Evolutionary conservation across 2,888 invertebrate species (phyloP), one percentile per base, ranked within the genome.

Genomic region (Nomada hirtipes): DNA sequence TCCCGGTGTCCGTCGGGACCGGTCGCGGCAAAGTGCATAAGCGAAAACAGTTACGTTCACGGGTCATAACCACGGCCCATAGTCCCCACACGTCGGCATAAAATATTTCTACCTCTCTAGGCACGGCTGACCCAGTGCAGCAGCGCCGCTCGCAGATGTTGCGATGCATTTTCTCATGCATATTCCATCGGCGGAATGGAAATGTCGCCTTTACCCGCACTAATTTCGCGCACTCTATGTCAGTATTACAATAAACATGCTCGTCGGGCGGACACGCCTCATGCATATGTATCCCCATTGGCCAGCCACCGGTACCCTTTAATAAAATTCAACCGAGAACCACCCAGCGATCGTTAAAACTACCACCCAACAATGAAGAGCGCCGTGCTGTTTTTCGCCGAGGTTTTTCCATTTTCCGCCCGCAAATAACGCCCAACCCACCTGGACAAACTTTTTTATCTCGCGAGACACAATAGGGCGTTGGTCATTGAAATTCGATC

Each of bases 171-270:
- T 73, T 82, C 88, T 88, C 88, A 85, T 86, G 88, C 85, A 86
- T 86, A 86, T 86, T 86, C 85, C 76, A 82, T 70, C 60, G 86
- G 13, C 57, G 50, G 50, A 73, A 86, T 86, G 79, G 88, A 87
- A 86, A 87, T 75, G 88, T 87, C 86, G 88, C 75, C 88, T 85
- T 86, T 87, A 86, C 82, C 75, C 79, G 88, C 60, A 68, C 88
- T 86, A 86, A 86, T 86, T 85, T 86, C 73, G 63, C 82, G 65
- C 85, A 52, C 68, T 87, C 74, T 85, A 78, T 85, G 74, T 79
- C 76, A 82, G 72, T 75, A 79, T 87, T 85, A 87, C 86, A 86
- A 86, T 87, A 87, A 85, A 77, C 88, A 68, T 65, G 76, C 75
- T 82, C 73, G 82, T 74, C 52, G 79, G 77, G 71, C 67, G 75